phyloP scores from a whole-genome alignment of 2,113 vertebrate species.

The Boulengerochromis microlepis region DNA sequence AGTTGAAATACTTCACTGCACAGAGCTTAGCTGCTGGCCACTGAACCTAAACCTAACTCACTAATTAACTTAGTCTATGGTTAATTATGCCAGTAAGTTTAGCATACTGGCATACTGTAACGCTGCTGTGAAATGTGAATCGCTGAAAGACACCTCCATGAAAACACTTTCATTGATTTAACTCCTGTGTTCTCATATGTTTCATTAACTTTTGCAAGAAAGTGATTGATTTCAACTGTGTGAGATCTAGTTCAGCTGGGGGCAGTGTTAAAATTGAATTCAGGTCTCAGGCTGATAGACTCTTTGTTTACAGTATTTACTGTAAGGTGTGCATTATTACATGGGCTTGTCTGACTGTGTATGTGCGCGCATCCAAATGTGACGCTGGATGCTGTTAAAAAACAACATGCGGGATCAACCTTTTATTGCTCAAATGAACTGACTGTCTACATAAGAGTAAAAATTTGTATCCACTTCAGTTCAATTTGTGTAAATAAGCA shows the following conservation, averaged over 20 bases:
- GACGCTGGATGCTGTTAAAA: not conserved
- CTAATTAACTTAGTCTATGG: not conserved
- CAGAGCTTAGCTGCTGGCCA: not conserved
- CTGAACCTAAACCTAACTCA: not conserved
- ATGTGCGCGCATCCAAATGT: not conserved
- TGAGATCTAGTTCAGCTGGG: conserved; percentile 24
- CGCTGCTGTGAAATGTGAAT: not conserved
- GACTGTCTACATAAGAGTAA: not conserved
- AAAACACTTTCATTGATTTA: conserved; percentile 33
- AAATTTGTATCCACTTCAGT: not conserved
- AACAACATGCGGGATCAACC: not conserved
- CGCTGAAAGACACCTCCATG: not conserved
- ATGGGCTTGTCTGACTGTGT: not conserved
- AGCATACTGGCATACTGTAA: not conserved
- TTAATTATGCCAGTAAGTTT: not conserved
- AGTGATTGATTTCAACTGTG: conserved; percentile 41
- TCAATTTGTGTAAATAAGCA: not conserved
- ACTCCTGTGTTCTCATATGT: conserved; percentile 27
- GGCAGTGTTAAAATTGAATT: conserved; percentile 34
- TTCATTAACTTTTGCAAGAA: conserved; percentile 52
- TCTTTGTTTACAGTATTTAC: conserved; percentile 26
- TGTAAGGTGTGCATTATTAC: not conserved
- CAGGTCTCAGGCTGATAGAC: conserved; percentile 3
- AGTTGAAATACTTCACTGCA: not conserved
- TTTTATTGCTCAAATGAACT: not conserved